Percentiles rank a stretch among this genome's conserved stretches.
Evolutionary conservation across 2,113 vertebrate genomes (phyloP).

Genomic region (Pan troglodytes): NHGRI_mPanTro3-v2.1_pri NC_072398.2:67383501-67384000

Average conservation of each 20-base stretch:
- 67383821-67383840: neutral
- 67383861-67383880: neutral
- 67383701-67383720: neutral
- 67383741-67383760: neutral
- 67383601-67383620: conserved; percentile 67
- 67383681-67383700: neutral
- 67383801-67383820: neutral
- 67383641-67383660: neutral
- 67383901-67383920: neutral
- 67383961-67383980: neutral
- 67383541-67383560: conserved; percentile 61
- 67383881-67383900: neutral
- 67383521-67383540: neutral
- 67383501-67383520: conserved; percentile 65
- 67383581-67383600: conserved; percentile 67
- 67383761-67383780: fast-evolving
- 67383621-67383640: neutral
- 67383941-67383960: neutral
- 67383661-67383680: neutral
- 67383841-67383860: neutral
- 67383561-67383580: conserved; percentile 42
- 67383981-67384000: neutral
- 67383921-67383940: neutral
- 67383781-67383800: neutral
- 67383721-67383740: neutral